Percentiles rank a stretch among this genome's conserved stretches.
These are phyloP conservation scores for Phalera bucephala DNA, from an alignment of 2,888 invertebrate genomes.

Conservation along the genomic window DNA sequence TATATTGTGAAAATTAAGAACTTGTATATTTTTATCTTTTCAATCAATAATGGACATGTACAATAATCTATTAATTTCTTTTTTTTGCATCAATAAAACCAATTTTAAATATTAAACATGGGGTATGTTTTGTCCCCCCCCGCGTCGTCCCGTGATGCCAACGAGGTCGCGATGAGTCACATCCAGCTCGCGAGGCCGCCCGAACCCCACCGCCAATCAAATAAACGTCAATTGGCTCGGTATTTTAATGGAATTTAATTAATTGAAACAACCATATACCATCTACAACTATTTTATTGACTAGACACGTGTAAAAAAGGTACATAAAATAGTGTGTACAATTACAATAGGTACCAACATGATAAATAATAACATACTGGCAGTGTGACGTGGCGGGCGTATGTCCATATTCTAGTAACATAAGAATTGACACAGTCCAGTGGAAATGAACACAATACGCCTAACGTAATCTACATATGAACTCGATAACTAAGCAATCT, in stretches of 20 bases:
- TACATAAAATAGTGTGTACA: slow-evolving; percentile 62
- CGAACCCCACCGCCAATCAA: slow-evolving; percentile 52
- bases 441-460: slow-evolving; percentile 71
- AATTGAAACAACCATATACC: slow-evolving; percentile 74
- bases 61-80: slow-evolving; percentile 77
- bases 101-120: slow-evolving; percentile 74
- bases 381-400: slow-evolving; percentile 77
- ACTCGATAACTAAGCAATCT: slow-evolving; percentile 58
- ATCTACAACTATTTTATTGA: slow-evolving; percentile 78
- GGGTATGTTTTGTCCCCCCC: slow-evolving; percentile 52
- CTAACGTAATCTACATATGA: slow-evolving; percentile 43
- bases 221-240: slow-evolving; percentile 67
- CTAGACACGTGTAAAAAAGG: slow-evolving; percentile 64
- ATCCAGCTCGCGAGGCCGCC: slow-evolving; percentile 33
- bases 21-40: slow-evolving; percentile 80
- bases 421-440: slow-evolving; percentile 87
- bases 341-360: slow-evolving; percentile 37
- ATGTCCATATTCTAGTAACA: slow-evolving; percentile 85
- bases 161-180: slow-evolving; percentile 55
- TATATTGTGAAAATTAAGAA: slow-evolving; percentile 77
- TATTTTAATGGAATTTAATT: slow-evolving; percentile 77
- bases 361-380: slow-evolving; percentile 51
- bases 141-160: slow-evolving; percentile 37
- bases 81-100: slow-evolving; percentile 81
- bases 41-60: slow-evolving; percentile 81